A percentile compares a stretch with the other conserved stretches of the same genome.
phyloP scores from a whole-genome alignment of 2,888 invertebrate genomes.

The Cantharis lateralis region DNA sequence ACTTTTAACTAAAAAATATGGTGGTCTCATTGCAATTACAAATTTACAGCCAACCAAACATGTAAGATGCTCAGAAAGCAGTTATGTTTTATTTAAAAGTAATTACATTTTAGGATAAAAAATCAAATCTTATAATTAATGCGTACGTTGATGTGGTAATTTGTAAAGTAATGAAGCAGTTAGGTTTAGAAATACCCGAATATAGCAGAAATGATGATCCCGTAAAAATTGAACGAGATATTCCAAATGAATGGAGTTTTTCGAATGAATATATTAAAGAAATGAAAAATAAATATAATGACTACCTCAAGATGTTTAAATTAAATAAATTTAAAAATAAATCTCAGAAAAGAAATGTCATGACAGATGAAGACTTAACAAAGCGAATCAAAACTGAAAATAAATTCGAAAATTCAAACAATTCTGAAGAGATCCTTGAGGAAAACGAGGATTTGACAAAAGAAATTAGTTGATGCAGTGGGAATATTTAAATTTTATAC shows the following conservation, averaged over 20 bases:
- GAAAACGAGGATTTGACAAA: no score
- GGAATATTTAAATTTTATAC: not conserved
- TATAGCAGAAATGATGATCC: constrained; percentile 72
- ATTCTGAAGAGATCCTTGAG: not conserved
- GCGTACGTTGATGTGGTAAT: constrained; percentile 87
- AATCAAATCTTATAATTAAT: constrained; percentile 86
- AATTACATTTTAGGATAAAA: constrained; percentile 72
- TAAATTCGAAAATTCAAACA: not conserved
- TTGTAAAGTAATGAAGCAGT: constrained; percentile 71
- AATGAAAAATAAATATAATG: constrained; percentile 18
- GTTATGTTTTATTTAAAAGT: not conserved
- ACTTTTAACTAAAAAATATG: constrained; percentile 79
- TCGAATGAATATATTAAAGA: constrained; percentile 3
- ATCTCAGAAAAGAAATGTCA: constrained; percentile 5
- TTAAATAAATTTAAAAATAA: constrained; percentile 16
- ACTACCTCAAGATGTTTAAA: constrained; percentile 16
- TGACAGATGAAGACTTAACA: not conserved
- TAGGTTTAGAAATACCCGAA: constrained; percentile 74
- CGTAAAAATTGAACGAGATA: constrained; percentile 58
- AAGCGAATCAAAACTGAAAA: not conserved
- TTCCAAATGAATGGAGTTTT: constrained; percentile 69
- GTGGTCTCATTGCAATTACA: constrained; percentile 88
- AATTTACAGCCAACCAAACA: constrained; percentile 98
- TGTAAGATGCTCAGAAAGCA: constrained; percentile 61
- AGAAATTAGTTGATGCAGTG: not conserved